Evolutionary conservation across 2,797 vertebrate species (phyloP), one percentile per base, ranked within the genome.

Genomic region (Lindbergichthys nudifrons): DNA sequence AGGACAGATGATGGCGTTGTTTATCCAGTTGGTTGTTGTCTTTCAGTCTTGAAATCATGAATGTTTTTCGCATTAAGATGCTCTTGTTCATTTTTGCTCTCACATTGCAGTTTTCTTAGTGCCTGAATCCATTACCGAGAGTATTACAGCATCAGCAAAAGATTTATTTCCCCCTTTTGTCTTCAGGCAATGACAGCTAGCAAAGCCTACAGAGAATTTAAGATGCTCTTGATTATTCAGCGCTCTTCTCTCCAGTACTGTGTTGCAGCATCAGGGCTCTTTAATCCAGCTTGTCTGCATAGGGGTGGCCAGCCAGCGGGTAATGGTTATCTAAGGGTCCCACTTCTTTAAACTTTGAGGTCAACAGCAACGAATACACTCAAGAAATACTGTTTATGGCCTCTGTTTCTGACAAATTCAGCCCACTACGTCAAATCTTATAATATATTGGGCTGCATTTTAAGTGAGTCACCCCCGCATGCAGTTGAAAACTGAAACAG

Each of bases 121-220:
- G 82, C 82, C 84, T 87, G 74, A 70, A 82, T 83, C 63, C 62
- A 75, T 89, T 89, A 88, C 88, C 91, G 77, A 90, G 90, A 83
- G 57, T 87, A 93, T 93, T 91, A 93, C 86, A 80, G 81, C 92
- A 90, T 89, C 82, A 83, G 82, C 61, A 64, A 91, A 89, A 89
- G 79, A 92, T 92, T 90, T 88, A 78, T 86, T 85, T 71, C 48
- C 59, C 36, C 41, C 5, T n/a, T 64, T 78, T 81, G 67, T 39
- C 71, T 53, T 62, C 75, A 84, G 77, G 73, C 77, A 62, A 61
- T 84, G 70, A 70, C 81, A 89, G 84, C 87, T 87, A 70, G 70
- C 64, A 74, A 76, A 87, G 73, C 62, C 77, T 75, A 70, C 75
- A 62, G 82, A 81, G 70, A 77, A 86, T 90, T 85, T 88, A 77